Evolutionary conservation across 2,797 vertebrate genomes (phyloP), one percentile per base, ranked within the genome.

Genomic region (Artibeus jamaicensis): DNA sequence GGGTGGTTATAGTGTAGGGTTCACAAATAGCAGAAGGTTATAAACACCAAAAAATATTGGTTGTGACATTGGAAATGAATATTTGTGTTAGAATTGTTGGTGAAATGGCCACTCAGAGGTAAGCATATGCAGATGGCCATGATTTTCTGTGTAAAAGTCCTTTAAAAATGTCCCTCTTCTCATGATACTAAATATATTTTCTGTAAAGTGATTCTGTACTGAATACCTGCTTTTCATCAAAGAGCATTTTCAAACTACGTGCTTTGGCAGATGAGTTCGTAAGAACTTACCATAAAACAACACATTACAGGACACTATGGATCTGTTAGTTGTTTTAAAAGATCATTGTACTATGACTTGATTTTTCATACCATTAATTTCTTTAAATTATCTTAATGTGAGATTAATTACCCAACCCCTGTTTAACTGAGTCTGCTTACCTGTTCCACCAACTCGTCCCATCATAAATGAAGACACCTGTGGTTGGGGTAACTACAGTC

Each of bases 401-500:
- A 34, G 46, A 85, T 32, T 53, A 85, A 18, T 86, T 96, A 57
- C 44, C 42, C 2, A n/a, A 92, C 91, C 3, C 9, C 22, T 94
- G 39, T 89, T 96, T 91, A 93, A 32, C 21, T 46, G 76, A 37
- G 37, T 96, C 84, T 1, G 68, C 44, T 92, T 91, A 39, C 0
- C 4, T 85, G 68, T 95, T 94, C 89, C 26, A 90, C 19, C 12
- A 92, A 90, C 95, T 96, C 81, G 89, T 92, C 81, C 8, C 9
- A 26, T 92, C 96, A 94, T 83, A 97, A 95, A 65, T 65, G 68
- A 48, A 91, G 74, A 82, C 88, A 81, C 1, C 12, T 77, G 53
- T 53, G 44, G 95, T 85, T 94, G 88, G 88, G 79, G 55, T 92
- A 86, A 97, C 50, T 0, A 1, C 48, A 67, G 18, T 19, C 53